Conservation (phyloP, 2,113 vertebrate species). For the Nothobranchius kuhntae region DNA sequence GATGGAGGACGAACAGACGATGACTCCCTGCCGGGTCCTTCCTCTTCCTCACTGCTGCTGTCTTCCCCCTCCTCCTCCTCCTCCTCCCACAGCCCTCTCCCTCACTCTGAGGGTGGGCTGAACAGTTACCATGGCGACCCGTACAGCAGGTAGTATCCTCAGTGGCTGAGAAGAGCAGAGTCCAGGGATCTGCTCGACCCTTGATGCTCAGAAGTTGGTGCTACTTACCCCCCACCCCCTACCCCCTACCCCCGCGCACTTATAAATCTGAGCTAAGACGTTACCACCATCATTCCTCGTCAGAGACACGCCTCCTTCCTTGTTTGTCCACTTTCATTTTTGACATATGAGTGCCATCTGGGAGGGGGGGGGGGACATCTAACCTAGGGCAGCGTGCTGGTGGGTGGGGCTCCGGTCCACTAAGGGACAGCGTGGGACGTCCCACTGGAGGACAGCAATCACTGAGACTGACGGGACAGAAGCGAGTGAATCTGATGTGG, state of each 20-base stretch:
- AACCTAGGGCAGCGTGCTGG: no score
- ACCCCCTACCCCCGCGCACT: conserved; percentile 42
- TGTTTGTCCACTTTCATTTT: conserved; percentile 21
- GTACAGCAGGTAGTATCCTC: conserved; percentile 77
- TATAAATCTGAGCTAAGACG: conserved; percentile 49
- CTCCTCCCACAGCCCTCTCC: conserved; percentile 56
- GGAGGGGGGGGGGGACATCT: background rate
- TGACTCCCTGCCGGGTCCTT: conserved; percentile 52
- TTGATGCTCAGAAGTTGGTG: no score
- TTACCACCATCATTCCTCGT: conserved; percentile 49
- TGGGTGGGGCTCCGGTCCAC: no score
- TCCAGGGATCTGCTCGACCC: conserved; percentile 63
- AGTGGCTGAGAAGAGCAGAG: conserved; percentile 23
- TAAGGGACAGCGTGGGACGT: no score
- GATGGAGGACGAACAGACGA: conserved; percentile 50
- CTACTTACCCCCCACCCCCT: background rate
- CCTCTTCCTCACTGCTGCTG: conserved; percentile 55
- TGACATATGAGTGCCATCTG: conserved; percentile 41
- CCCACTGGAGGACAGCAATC: background rate
- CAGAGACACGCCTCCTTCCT: conserved; percentile 27
- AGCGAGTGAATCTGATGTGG: conserved; percentile 12
- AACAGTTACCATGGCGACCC: conserved; percentile 68
- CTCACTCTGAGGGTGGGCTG: conserved; percentile 9
- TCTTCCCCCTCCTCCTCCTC: conserved; percentile 52
- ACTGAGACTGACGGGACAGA: conserved; percentile 10